These are phyloP conservation scores for Hyla sarda DNA, from an alignment of 2,113 vertebrate genomes.

Conservation along the genomic window DNA sequence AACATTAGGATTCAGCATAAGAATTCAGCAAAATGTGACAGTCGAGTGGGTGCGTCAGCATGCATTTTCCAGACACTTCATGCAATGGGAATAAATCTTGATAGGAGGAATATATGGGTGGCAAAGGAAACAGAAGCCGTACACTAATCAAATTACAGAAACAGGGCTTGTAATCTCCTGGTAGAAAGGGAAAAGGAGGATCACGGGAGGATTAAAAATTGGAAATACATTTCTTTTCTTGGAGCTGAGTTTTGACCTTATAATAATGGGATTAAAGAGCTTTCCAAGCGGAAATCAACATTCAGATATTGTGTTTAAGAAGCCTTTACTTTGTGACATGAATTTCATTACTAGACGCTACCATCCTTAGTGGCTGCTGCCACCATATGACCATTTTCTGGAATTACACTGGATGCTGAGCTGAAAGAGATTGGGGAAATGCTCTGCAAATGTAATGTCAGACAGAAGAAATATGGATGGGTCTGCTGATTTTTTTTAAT, in stretches of 20 bases:
- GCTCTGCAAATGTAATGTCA: not conserved
- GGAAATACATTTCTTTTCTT: conserved; percentile 60
- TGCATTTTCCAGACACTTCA: conserved; percentile 9
- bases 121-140: conserved; percentile 48
- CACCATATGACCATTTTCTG: not conserved
- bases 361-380: conserved; percentile 28
- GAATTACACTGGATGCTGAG: not conserved
- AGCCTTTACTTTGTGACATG: conserved; percentile 46
- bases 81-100: not conserved
- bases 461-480: not conserved
- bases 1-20: too few species aligned
- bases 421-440: not conserved
- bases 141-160: conserved; percentile 54
- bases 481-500: not conserved
- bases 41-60: not conserved
- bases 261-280: conserved; percentile 60
- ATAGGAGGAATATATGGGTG: conserved; percentile 37
- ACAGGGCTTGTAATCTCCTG: conserved; percentile 55
- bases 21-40: not conserved
- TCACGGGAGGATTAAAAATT: conserved; percentile 58
- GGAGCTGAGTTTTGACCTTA: conserved; percentile 58
- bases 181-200: conserved; percentile 53
- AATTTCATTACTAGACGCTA: conserved; percentile 7
- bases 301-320: conserved; percentile 53
- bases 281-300: conserved; percentile 60